Conservation (phyloP, 1,140 invertebrate genomes). For the Palaemon carinicauda region DNA sequence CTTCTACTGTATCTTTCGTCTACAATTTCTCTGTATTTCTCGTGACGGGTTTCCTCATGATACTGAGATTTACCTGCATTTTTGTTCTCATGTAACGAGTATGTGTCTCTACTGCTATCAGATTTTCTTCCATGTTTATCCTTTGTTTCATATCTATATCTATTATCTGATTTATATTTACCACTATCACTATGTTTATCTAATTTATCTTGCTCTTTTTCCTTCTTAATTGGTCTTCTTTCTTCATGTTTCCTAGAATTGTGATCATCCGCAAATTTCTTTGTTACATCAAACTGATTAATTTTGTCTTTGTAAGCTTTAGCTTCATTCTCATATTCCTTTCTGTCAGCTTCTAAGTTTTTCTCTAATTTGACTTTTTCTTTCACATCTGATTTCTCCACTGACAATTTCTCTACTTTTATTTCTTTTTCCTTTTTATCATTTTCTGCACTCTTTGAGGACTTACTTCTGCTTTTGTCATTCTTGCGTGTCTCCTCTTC, state of each 20-base stretch:
- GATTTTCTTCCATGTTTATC: neutral
- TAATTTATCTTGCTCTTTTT: neutral
- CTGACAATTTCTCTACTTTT: neutral
- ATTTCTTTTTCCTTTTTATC: neutral
- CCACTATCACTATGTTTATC: neutral
- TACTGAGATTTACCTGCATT: too few species aligned
- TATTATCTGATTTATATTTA: neutral
- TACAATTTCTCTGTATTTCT: neutral
- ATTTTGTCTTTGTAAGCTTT: neutral
- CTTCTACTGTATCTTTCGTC: neutral
- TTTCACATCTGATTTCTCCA: neutral
- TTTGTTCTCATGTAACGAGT: too few species aligned
- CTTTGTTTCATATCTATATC: neutral
- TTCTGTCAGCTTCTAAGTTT: neutral
- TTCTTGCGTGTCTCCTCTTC: conserved; percentile 34
- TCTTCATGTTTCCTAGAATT: neutral
- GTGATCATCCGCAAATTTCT: neutral
- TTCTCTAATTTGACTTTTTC: neutral
- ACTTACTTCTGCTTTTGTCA: neutral
- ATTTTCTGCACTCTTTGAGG: neutral
- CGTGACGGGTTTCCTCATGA: neutral
- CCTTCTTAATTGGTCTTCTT: neutral
- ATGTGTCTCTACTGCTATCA: neutral
- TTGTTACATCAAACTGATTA: neutral
- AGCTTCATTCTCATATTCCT: neutral